Evolutionary conservation across 2,113 vertebrate genomes (phyloP), one percentile per base, ranked within the genome.

Genomic region (Saimiri boliviensis): DNA sequence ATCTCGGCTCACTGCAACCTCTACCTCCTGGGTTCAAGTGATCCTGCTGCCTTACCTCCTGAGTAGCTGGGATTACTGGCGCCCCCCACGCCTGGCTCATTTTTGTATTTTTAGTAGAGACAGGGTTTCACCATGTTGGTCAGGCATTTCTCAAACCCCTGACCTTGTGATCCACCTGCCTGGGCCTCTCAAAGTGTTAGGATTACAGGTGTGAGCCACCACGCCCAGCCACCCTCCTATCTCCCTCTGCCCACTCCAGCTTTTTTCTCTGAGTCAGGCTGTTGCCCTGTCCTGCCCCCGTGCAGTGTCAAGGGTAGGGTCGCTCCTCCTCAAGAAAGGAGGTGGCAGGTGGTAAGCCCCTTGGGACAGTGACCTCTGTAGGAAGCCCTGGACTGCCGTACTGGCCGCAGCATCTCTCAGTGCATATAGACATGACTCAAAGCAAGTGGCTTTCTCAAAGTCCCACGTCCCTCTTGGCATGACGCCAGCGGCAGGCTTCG

Each of bases 391-490:
- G 86, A 16, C 52, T 47, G 25, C 54, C 45, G 35, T 30, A 10
- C 0, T 19, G 10, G n/a, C 58, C 52, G 7, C 0, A 42, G 23
- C 40, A 30, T n/a, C 19, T 7, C 40, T 54, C 1, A 0, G 8
- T 40, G 17, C 5, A 0, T 14, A 11, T 4, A 23, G 71, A 74
- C 23, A 12, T 9, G 12, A 32, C 45, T 32, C 27, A 20, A n/a
- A 20, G 30, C 37, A 3, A 1, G 8, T 12, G 4, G 14, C 82
- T 40, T 86, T 58, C 21, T 54, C 47, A n/a, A 12, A 37, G 82
- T 35, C 60, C 30, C 40, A 1, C 0, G 1, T 25, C n/a, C 47
- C 35, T 68, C 25, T 37, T 1, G 25, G 37, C 32, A 0, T 19
- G 2, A 6, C 25, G 21, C 52, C n/a, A 10, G 30, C 8, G 66